Evolutionary conservation across 1,140 invertebrate species (phyloP), one percentile per base, ranked within the genome.

Genomic region (Pseudomyrmex dendroicus): DNA sequence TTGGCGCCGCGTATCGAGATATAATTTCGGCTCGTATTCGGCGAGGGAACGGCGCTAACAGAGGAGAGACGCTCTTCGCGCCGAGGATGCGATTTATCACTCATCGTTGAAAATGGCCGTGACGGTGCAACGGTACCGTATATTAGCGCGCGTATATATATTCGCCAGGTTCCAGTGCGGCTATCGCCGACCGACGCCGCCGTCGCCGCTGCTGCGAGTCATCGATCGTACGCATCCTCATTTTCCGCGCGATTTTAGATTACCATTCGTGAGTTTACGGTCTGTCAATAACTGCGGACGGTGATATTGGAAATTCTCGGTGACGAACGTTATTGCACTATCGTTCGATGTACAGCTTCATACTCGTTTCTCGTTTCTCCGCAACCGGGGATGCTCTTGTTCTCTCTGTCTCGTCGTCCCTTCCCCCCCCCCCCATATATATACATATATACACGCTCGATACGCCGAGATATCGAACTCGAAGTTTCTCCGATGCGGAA

Each of bases 181-280:
- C 63, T 73, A 84, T 68, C 68, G 54, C 50, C 85, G 62, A 10
- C 35, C 44, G n/a, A 9, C 57, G 54, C 15, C 61, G 22, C 61
- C 1, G 13, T 7, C 62, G 35, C 62, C 13, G 62, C 61, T 52
- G 73, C 25, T 50, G 52, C 63, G 82, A 66, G 66, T 80, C 68
- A 86, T 87, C 82, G 85, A 87, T 87, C 82, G 82, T 57, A 59
- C 68, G 46, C 85, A 64, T 86, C 86, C 86, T 87, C 86, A 86
- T 87, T 87, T 87, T 87, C 85, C 86, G 85, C 86, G 83, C 85
- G 86, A 87, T 86, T 87, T 87, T 87, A 86, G 85, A 87, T 87
- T 80, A 86, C 82, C 82, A 80, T 86, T 87, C 85, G 50, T 56
- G 73, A 73, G 86, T 87, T 87, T 87, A 87, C 85, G 86, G 80